Base-by-base conservation (phyloP, 2,113 vertebrate species). In the Tetrax tetrax region DNA sequence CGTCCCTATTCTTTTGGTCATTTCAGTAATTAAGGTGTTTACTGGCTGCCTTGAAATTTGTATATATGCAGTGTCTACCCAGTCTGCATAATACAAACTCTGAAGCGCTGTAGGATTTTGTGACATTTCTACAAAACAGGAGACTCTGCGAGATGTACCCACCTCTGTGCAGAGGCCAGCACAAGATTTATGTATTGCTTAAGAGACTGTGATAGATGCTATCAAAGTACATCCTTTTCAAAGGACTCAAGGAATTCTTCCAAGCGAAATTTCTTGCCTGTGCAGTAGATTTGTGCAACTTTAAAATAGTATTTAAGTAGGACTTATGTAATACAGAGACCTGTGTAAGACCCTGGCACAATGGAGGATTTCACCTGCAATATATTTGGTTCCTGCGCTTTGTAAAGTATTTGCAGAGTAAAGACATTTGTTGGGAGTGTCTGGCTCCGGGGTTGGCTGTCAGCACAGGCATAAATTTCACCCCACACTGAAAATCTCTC, bases 121-220 rank as follows among this genome's bases (percentile, higher is more conserved):
- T 25, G 19, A 6, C 29, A 29, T 83, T 77, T 92, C 69, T 89
- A 29, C 69, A 79, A 70, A 95, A 45, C 48, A 61, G 35, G 14
- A 86, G 35, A 64, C 43, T 92, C 51, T 77, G 75, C 21, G 74
- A 94, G 83, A 83, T 75, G 31, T 94, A 65, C 43, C 35, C 35
- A 83, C 23, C 64, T 78, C 72, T 54, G 92, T 61, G 76, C 83
- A 89, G 88, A 93, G 76, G 90, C 60, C 86, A 94, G 72, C 51
- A 45, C 24, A 51, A 90, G 93, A 96, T 94, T 96, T 94, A 95
- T 93, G 41, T 77, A 56, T 90, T 82, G 90, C 61, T 94, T 93
- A 82, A 90, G 76, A 89, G 68, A 47, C 65, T 93, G 80, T 94
- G 96, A 95, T 78, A 87, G 92, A 50, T 92, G 77, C 83, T 95